These are phyloP conservation scores for Synodontis membranacea DNA, from an alignment of 2,113 vertebrate genomes.

Conservation along the genomic window DNA sequence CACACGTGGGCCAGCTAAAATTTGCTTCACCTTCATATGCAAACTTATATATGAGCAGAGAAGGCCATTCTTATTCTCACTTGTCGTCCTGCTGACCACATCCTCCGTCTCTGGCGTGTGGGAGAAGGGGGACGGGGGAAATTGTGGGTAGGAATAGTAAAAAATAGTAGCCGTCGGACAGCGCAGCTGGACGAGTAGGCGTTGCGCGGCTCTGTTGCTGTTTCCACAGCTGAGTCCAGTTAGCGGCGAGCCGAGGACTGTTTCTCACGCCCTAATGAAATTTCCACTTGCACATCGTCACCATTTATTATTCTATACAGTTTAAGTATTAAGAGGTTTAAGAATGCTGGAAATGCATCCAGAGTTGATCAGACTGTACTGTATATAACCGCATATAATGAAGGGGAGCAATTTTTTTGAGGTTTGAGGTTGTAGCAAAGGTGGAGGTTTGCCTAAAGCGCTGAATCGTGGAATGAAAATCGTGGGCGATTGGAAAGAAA, in stretches of 20 bases:
- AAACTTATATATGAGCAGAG: constrained; percentile 10
- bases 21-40: neutral
- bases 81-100: constrained; percentile 53
- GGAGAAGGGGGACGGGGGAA: constrained; percentile 2
- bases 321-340: neutral
- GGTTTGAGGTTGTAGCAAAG: neutral
- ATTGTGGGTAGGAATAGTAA: constrained; percentile 17
- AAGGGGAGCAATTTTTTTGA: neutral
- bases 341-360: constrained; percentile 9
- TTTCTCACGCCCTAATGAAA: constrained; percentile 49
- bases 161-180: constrained; percentile 52
- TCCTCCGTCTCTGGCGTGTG: constrained; percentile 42
- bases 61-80: constrained; percentile 33
- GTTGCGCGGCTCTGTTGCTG: constrained; percentile 7
- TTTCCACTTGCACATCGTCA: constrained; percentile 46
- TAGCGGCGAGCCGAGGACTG: constrained; percentile 40
- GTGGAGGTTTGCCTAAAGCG: neutral
- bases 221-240: constrained; percentile 56
- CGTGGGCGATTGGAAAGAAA: neutral
- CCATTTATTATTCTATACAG: constrained; percentile 36
- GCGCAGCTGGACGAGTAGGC: constrained; percentile 44
- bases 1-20: neutral
- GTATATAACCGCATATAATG: constrained; percentile 30
- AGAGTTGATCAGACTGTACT: constrained; percentile 4
- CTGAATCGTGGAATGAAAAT: constrained; percentile 16